These are phyloP conservation scores for Pyrocephalus nanus DNA, from an alignment of 2,797 vertebrate genomes.

Conservation along the genomic window DNA sequence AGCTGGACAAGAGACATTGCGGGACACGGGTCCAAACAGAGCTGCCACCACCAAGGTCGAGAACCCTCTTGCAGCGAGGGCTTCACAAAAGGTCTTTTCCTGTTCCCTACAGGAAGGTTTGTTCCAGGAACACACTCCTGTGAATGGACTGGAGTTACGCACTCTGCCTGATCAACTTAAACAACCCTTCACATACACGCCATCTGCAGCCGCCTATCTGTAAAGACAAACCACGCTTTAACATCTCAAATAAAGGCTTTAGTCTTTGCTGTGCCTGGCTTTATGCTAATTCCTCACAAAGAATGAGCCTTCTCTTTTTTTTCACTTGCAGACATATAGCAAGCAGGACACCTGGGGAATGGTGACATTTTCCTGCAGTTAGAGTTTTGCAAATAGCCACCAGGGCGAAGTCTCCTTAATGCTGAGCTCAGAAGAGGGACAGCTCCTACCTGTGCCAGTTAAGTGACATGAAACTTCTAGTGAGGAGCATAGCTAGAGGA, in stretches of 20 bases:
- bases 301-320: background rate
- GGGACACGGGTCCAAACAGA: background rate
- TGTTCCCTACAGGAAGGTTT: background rate
- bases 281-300: background rate
- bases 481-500: background rate
- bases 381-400: background rate
- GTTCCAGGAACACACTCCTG: background rate
- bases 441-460: background rate
- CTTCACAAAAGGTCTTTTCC: background rate
- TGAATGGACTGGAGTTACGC: slow-evolving; percentile 43
- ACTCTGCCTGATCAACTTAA: slow-evolving; percentile 56
- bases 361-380: background rate
- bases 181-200: slow-evolving; percentile 61
- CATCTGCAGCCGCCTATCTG: slow-evolving; percentile 65
- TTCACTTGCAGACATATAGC: background rate
- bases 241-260: slow-evolving; percentile 79
- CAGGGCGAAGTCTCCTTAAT: fast-evolving
- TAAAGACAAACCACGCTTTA: slow-evolving; percentile 77
- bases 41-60: background rate
- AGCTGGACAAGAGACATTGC: background rate
- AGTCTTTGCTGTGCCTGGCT: slow-evolving; percentile 57
- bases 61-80: background rate
- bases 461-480: background rate
- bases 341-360: background rate
- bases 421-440: background rate